Conservation (phyloP, 2,113 vertebrate genomes). For the Spizaetus ornatus region DNA sequence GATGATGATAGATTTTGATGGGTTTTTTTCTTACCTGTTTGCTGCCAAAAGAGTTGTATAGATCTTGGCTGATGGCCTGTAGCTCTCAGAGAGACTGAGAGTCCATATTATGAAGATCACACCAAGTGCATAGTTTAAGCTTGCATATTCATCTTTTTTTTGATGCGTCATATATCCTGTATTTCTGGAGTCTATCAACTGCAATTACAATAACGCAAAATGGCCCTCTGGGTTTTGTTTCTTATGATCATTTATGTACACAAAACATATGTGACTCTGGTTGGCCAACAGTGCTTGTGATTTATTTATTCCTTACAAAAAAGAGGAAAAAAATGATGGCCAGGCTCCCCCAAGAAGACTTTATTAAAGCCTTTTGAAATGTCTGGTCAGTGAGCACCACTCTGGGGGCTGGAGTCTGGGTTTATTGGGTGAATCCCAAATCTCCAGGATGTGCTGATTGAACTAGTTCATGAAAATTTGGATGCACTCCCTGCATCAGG, state of each 20-base stretch:
- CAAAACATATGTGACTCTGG: neutral
- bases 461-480: slow-evolving; percentile 10
- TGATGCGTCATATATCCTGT: neutral
- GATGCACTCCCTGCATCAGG: neutral
- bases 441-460: neutral
- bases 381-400: neutral
- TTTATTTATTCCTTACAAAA: neutral
- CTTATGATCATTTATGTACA: neutral
- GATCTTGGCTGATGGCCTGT: neutral
- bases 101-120: neutral
- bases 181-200: neutral
- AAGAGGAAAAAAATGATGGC: neutral
- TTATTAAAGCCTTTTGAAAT: neutral
- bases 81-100: neutral
- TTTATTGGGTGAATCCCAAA: neutral
- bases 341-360: neutral
- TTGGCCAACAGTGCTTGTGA: neutral
- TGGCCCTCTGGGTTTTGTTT: neutral
- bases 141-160: neutral
- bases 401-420: neutral
- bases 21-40: neutral
- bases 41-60: neutral
- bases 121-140: neutral
- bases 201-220: neutral
- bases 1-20: neutral